phyloP scores from a whole-genome alignment of 2,797 vertebrate species.

The Perodicticus potto region DNA sequence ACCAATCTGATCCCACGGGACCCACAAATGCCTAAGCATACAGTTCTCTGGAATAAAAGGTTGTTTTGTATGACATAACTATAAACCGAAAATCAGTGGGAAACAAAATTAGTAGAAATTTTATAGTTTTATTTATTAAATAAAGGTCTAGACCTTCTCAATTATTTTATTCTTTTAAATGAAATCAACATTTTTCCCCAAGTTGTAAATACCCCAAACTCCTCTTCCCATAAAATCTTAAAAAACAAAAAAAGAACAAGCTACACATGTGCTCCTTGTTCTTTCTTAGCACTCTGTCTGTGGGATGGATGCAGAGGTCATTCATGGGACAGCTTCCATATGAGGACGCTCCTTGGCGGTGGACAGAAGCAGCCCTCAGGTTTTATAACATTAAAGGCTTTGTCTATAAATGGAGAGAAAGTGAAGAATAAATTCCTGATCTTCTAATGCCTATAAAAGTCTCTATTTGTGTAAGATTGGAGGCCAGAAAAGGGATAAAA shows the following conservation, averaged over 20 bases:
- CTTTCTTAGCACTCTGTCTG: background rate
- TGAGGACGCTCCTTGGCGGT: background rate
- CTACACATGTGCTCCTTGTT: background rate
- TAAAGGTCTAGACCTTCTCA: slow-evolving; percentile 28
- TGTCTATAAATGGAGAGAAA: background rate
- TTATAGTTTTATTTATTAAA: background rate
- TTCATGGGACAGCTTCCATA: background rate
- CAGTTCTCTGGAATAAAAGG: background rate
- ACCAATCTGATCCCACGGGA: background rate
- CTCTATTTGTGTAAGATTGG: slow-evolving; percentile 39
- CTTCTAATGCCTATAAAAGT: slow-evolving; percentile 10
- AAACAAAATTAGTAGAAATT: background rate
- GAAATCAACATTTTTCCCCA: background rate
- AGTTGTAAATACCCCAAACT: background rate
- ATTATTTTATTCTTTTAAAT: slow-evolving; percentile 53
- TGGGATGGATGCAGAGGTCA: background rate
- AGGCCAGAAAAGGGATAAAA: slow-evolving; percentile 68
- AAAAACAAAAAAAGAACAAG: background rate
- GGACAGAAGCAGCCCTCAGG: slow-evolving; percentile 2
- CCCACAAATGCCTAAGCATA: background rate
- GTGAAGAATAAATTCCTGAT: slow-evolving; percentile 27
- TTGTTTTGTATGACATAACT: background rate
- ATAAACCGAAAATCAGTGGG: background rate
- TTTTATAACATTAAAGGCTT: slow-evolving; percentile 23
- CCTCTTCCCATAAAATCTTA: slow-evolving; percentile 17